Base-by-base conservation (phyloP, 2,113 vertebrate species). In the Potamarius usumacintae region DNA sequence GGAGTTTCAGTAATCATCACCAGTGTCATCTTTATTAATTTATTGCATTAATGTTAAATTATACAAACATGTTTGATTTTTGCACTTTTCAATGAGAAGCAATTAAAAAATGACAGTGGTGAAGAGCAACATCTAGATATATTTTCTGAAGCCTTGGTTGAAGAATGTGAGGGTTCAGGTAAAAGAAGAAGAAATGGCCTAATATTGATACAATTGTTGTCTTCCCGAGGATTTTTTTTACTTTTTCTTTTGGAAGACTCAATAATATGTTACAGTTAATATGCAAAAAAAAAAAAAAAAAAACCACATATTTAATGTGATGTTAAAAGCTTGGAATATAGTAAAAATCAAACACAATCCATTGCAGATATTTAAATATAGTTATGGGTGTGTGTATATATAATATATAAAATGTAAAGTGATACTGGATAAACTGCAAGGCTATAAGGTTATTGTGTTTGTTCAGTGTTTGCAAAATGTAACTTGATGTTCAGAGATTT, bases 401-500 rank as follows among this genome's bases (percentile, higher is more conserved):
- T 53, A 53, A 53, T 53, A 53, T 53, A 53, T 53, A 53, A 53
- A 65, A 84, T 74, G 58, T 82, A 69, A 34, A 87, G n/a, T 78
- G 22, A 52, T 65, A 82, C 27, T 74, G 80, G 60, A 83, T 90
- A 82, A 76, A 86, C 71, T 76, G 27, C 79, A 78, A 50, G 58
- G 69, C 48, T 60, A 89, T 63, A 78, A 50, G 58, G 69, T 30
- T 60, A 89, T 63, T 82, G 69, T 34, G 58, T 58, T 53, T 58
- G 53, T 63, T 63, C 9, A 48, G 34, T 85, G 22, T 82, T 65
- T 85, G 27, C 50, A 12, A 77, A 50, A 81, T 25, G 10, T 65
- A 58, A 62, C 55, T 27, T 71, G 78, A 80, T 55, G 20, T 84
- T 67, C 53, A 72, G 11, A 57, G 22, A 14, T 85, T 18, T 78